Evolutionary conservation across 2,797 vertebrate genomes (phyloP).

Genomic region (Rhabdomys pumilio): DNA sequence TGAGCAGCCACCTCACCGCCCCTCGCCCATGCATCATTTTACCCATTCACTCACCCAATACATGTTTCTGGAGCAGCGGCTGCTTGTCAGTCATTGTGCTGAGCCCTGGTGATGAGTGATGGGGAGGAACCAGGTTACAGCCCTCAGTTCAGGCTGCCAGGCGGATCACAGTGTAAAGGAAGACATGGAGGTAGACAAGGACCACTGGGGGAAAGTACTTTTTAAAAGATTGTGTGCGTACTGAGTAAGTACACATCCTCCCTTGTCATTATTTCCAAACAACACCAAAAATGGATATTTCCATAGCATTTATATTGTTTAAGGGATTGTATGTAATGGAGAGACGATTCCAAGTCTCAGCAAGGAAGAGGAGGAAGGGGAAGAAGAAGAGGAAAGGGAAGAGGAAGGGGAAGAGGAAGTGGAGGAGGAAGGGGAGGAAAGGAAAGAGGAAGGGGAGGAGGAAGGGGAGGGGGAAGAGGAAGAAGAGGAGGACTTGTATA

Average conservation of each 20-base stretch:
- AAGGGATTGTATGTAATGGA: background rate
- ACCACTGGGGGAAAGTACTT: background rate
- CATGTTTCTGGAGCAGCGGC: background rate
- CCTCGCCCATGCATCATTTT: background rate
- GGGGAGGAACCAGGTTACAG: background rate
- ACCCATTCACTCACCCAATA: constrained; percentile 19
- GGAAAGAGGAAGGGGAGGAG: too few relatives aligned
- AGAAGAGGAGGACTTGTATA: background rate
- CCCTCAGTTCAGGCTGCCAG: background rate
- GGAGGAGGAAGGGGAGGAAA: fast-evolving
- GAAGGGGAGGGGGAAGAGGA: background rate
- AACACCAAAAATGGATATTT: background rate
- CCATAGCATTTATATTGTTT: background rate
- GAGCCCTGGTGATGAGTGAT: background rate
- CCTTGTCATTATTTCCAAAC: background rate
- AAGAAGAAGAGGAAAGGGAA: background rate
- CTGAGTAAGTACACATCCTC: background rate
- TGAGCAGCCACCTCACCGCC: background rate
- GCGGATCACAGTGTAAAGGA: background rate
- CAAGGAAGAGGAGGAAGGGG: background rate
- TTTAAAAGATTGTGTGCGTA: background rate
- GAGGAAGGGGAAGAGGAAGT: too few relatives aligned
- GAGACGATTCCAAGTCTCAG: background rate
- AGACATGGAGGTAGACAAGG: background rate
- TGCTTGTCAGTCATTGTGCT: background rate